Base-by-base conservation (phyloP, 2,888 invertebrate species). In the Scaeva pyrastri region DNA sequence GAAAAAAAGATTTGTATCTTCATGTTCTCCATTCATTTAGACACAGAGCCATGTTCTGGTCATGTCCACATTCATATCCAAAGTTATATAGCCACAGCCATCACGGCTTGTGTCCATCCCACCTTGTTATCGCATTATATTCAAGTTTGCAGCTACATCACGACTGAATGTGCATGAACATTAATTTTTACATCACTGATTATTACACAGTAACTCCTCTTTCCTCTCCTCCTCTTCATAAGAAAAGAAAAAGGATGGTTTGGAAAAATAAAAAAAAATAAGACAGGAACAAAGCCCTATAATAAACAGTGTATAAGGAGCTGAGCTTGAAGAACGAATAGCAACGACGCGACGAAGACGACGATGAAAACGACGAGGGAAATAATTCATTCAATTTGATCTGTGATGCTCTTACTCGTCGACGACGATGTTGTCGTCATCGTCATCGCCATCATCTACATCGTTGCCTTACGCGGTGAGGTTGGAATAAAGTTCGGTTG, bases 141-240 rank as follows among this genome's bases (percentile, higher is more conserved):
- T 70, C 66, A 72, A 71, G 43, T 84, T 84, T 75, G 74, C 83
- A 79, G 64, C 78, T 70, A 62, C 68, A 60, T 60, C 60, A 83
- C 72, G 55, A 36, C 21, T 23, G 66, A 36, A 19, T 50, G 52
- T 79, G 84, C 79, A 75, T 58, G 75, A 79, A 79, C 84, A 84
- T 84, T 84, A 84, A 84, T 84, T 84, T 84, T 79, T 84, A 79
- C 84, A 79, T 79, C 79, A 75, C 71, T 74, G 84, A 84, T 84
- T 84, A 84, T 75, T 84, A 79, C 66, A 68, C 73, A 68, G 31
- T 48, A 39, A n/a, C 11, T 23, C 12, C 43, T 19, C 41, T 36
- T 39, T 41, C 14, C 23, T 12, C 12, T 16, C 19, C 58, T 14
- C 26, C 26, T 36, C 45, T 11, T 19, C 14, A 41, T 31, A 50